phyloP scores from a whole-genome alignment of 2,113 vertebrate genomes.

The Solea solea region DNA sequence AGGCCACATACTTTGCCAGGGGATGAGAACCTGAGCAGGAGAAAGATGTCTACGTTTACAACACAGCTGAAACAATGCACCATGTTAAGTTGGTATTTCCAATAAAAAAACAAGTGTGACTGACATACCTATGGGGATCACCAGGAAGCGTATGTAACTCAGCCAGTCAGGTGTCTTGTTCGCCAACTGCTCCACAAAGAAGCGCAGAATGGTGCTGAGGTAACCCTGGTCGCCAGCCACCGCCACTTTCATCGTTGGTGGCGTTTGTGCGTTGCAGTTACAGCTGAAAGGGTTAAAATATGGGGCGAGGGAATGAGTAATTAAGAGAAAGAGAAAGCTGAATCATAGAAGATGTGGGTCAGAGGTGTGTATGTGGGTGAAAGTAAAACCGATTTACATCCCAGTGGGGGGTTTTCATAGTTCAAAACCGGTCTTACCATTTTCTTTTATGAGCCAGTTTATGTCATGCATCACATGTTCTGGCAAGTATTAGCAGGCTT shows the following conservation, averaged over 20 bases:
- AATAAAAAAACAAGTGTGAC: background rate
- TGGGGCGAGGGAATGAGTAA: slow-evolving; percentile 13
- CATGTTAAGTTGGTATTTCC: background rate
- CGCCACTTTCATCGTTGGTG: slow-evolving; percentile 81
- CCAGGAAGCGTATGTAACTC: slow-evolving; percentile 82
- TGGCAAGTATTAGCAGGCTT: slow-evolving; percentile 27
- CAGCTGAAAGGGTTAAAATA: slow-evolving; percentile 65
- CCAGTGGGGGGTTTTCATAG: slow-evolving; percentile 3
- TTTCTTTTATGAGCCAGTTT: slow-evolving; percentile 7
- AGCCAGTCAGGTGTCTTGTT: slow-evolving; percentile 85
- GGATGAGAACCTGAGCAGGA: slow-evolving; percentile 79
- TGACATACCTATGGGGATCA: slow-evolving; percentile 79
- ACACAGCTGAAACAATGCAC: background rate
- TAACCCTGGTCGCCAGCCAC: slow-evolving; percentile 82
- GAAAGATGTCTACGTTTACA: background rate
- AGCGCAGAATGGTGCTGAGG: slow-evolving; percentile 82
- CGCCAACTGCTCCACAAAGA: slow-evolving; percentile 84
- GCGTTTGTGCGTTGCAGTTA: slow-evolving; percentile 84
- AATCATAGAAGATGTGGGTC: slow-evolving; percentile 18
- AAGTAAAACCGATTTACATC: slow-evolving; percentile 26
- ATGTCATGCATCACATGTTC: background rate
- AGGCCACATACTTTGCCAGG: slow-evolving; percentile 82
- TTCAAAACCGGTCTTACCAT: slow-evolving; percentile 14
- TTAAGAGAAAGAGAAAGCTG: slow-evolving; percentile 1
- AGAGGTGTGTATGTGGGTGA: slow-evolving; percentile 8